These are phyloP conservation scores for Cephus sareptanus DNA, from an alignment of 2,888 invertebrate genomes.

Conservation along the genomic window DNA sequence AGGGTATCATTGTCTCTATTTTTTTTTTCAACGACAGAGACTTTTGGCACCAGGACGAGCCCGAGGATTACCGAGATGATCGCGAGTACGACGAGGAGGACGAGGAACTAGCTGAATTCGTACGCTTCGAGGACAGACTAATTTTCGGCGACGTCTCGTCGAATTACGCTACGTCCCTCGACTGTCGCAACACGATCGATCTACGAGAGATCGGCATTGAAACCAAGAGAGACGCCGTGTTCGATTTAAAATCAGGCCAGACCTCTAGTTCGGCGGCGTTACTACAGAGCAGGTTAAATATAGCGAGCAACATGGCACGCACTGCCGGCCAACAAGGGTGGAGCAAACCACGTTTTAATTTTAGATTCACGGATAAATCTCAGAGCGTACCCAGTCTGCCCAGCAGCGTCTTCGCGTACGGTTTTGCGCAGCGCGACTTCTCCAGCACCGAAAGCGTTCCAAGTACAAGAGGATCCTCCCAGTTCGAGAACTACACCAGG, in stretches of 20 bases:
- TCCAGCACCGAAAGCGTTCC: conserved; percentile 15
- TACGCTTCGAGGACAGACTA: conserved; percentile 53
- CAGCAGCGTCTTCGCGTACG: conserved; percentile 51
- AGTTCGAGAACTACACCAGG: conserved; percentile 59
- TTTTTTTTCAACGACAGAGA: conserved; percentile 30
- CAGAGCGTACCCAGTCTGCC: conserved; percentile 64
- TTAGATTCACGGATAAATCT: conserved; percentile 65
- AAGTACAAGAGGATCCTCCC: conserved; percentile 8
- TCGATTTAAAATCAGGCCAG: conserved; percentile 53
- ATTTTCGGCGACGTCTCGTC: conserved; percentile 59
- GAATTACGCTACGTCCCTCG: conserved; percentile 47
- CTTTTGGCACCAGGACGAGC: conserved; percentile 49
- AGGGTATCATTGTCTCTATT: background rate
- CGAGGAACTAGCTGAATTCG: conserved; percentile 51
- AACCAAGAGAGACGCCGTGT: conserved; percentile 49
- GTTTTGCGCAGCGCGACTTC: conserved; percentile 14
- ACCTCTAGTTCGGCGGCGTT: conserved; percentile 39
- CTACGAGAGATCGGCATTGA: conserved; percentile 61
- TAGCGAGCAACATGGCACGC: conserved; percentile 47
- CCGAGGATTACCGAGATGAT: conserved; percentile 55
- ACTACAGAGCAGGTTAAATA: conserved; percentile 57
- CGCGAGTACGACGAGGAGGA: conserved; percentile 43
- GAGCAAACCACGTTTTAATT: conserved; percentile 59
- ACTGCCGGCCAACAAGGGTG: conserved; percentile 41
- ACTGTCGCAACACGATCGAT: conserved; percentile 60